Percentiles rank a stretch among this genome's conserved stretches.
These are phyloP conservation scores for Hyposoter dolosus DNA, from an alignment of 2,888 invertebrate genomes.

Conservation along the genomic window DNA sequence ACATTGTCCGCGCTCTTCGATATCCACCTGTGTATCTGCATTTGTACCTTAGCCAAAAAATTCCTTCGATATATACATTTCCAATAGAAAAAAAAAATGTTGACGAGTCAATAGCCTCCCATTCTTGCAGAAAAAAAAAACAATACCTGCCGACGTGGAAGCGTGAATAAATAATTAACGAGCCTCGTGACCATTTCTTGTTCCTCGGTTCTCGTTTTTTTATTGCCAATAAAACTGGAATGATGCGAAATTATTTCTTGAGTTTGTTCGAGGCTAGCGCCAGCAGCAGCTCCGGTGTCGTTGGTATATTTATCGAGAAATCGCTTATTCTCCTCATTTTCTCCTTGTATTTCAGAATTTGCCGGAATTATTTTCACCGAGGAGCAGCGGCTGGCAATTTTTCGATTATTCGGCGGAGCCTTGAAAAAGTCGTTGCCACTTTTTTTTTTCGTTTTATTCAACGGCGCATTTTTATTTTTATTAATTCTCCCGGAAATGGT, in stretches of 20 bases:
- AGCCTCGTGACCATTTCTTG: slow-evolving; percentile 78
- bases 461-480: slow-evolving; percentile 66
- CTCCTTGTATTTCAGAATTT: slow-evolving; percentile 31
- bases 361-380: slow-evolving; percentile 17
- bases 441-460: slow-evolving; percentile 59
- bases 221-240: slow-evolving; percentile 78
- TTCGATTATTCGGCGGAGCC: slow-evolving; percentile 6
- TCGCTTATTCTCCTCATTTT: slow-evolving; percentile 38
- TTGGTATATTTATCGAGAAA: slow-evolving; percentile 62
- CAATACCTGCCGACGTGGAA: slow-evolving; percentile 80
- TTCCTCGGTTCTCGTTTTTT: slow-evolving; percentile 72
- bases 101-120: too few species aligned
- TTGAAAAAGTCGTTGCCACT: neutral
- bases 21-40: slow-evolving; percentile 82
- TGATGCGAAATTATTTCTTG: slow-evolving; percentile 75
- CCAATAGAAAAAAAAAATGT: neutral
- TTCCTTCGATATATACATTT: too few species aligned
- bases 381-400: slow-evolving; percentile 10
- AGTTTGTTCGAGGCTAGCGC: slow-evolving; percentile 36
- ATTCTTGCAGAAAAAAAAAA: neutral
- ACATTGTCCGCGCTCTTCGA: slow-evolving; percentile 75
- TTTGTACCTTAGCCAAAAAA: slow-evolving; percentile 76
- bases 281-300: slow-evolving; percentile 24
- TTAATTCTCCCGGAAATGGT: slow-evolving; percentile 68
- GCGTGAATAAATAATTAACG: slow-evolving; percentile 80